Base-by-base conservation (phyloP, 1,140 invertebrate species). In the Argopecten irradians region DNA sequence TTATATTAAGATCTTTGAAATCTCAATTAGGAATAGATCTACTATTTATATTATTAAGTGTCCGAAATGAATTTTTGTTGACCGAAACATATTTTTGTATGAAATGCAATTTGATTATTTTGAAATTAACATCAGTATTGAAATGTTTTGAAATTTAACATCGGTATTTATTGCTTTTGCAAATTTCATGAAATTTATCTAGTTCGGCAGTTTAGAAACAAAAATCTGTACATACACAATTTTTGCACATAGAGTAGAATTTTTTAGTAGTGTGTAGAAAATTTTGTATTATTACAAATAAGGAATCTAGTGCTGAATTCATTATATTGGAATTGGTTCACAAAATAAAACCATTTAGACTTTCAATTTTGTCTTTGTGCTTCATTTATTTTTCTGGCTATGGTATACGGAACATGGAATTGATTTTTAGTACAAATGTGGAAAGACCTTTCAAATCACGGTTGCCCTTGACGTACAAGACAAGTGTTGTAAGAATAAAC, bases 281-380 rank as follows among this genome's bases (percentile, higher is more conserved):
- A n/a, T 28, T 28, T 28, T 71, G 1, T 28, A 39, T 39, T 39
- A 39, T 8, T 39, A 39, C 36, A 39, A 28, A 71, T 19, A 46
- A 19, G n/a, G 22, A n/a, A 71, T 71, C n/a, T 71, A 71, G 55
- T 71, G 55, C 55, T 71, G 55, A 71, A 71, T 71, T 28, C 16
- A 71, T 71, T 71, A 71, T 71, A 71, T 71, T 71, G 22, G 55
- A 71, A 71, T 71, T n/a, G 55, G 55, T 71, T 71, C 55, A 28
- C 55, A 11, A 16, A 71, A 28, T 71, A 71, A 71, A 71, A 71
- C n/a, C 55, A 71, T 71, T 71, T 71, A 71, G 55, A 71, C 55
- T 71, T 71, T 71, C 55, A 71, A 3, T 28, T 3, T 11, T 3
- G 5, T 28, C 1, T 71, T 71, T 71, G 55, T 71, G 22, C 1